Conservation (phyloP, 2,888 invertebrate species). For the Drosophila phalerata region DNA sequence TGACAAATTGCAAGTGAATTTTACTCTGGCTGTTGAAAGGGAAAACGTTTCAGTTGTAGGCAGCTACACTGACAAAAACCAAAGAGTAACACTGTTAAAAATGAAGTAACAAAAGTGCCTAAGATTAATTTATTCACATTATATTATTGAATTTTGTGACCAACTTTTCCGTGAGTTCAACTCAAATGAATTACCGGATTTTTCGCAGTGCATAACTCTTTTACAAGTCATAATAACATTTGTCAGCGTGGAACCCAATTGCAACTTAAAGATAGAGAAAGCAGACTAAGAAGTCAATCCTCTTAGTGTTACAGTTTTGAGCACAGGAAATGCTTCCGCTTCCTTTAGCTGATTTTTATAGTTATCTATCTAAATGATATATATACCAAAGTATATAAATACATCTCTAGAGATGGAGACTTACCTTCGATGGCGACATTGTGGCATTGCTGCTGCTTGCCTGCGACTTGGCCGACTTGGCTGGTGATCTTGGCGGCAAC, state of each 20-base stretch:
- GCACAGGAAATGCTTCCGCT: slow-evolving; percentile 55
- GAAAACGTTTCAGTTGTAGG: slow-evolving; percentile 40
- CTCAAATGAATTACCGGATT: background rate
- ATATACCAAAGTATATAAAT: background rate
- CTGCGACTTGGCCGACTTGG: slow-evolving; percentile 73
- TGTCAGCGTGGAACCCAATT: slow-evolving; percentile 41
- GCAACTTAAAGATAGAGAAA: slow-evolving; percentile 33
- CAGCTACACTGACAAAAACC: slow-evolving; percentile 30
- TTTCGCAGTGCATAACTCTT: background rate
- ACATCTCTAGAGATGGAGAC: slow-evolving; percentile 1
- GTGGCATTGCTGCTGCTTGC: slow-evolving; percentile 80
- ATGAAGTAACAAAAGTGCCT: no score
- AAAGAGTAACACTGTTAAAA: background rate
- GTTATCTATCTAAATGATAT: background rate
- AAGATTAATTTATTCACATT: no score
- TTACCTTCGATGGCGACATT: slow-evolving; percentile 77
- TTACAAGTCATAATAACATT: slow-evolving; percentile 32
- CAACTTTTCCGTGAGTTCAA: background rate
- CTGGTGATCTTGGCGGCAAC: slow-evolving; percentile 82
- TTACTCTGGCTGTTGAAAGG: slow-evolving; percentile 41
- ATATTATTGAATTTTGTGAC: no score
- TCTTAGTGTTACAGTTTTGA: slow-evolving; percentile 4
- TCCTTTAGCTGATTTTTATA: slow-evolving; percentile 38
- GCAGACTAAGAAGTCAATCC: slow-evolving; percentile 31
- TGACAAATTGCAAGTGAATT: slow-evolving; percentile 52